These are phyloP conservation scores for Tiaroga cobitis DNA, from an alignment of 2,797 vertebrate genomes.

Conservation along the genomic window DNA sequence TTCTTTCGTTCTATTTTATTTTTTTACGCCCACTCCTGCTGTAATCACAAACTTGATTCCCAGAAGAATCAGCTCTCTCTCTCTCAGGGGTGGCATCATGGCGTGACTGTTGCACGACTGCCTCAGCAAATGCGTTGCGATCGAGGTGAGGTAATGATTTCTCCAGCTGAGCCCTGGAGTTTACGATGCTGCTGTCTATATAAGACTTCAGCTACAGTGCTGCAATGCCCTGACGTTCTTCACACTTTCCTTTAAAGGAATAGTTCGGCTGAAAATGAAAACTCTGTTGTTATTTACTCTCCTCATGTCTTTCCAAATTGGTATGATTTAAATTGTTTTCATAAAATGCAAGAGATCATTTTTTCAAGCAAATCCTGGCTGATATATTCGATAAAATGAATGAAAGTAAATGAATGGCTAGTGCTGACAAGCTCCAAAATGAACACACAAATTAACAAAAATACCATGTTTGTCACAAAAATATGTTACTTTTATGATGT, in stretches of 20 bases:
- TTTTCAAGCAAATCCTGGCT: neutral
- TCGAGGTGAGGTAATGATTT: slow-evolving; percentile 49
- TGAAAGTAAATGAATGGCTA: neutral
- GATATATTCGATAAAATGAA: neutral
- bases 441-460: neutral
- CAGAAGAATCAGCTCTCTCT: slow-evolving; percentile 55
- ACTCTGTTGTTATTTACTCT: neutral
- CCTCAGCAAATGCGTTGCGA: slow-evolving; percentile 39
- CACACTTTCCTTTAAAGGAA: neutral
- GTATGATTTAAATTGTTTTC: neutral
- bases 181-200: slow-evolving; percentile 32
- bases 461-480: neutral
- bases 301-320: neutral
- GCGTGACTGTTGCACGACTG: slow-evolving; percentile 44
- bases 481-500: neutral
- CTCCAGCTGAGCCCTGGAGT: slow-evolving; percentile 53
- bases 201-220: slow-evolving; percentile 16
- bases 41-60: slow-evolving; percentile 58
- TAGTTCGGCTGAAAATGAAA: neutral
- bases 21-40: slow-evolving; percentile 49
- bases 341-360: neutral
- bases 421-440: neutral
- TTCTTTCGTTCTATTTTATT: neutral
- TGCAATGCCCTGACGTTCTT: neutral
- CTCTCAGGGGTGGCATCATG: slow-evolving; percentile 56